Base-by-base conservation (phyloP, 2,888 invertebrate genomes). In the Achlya flavicornis region DNA sequence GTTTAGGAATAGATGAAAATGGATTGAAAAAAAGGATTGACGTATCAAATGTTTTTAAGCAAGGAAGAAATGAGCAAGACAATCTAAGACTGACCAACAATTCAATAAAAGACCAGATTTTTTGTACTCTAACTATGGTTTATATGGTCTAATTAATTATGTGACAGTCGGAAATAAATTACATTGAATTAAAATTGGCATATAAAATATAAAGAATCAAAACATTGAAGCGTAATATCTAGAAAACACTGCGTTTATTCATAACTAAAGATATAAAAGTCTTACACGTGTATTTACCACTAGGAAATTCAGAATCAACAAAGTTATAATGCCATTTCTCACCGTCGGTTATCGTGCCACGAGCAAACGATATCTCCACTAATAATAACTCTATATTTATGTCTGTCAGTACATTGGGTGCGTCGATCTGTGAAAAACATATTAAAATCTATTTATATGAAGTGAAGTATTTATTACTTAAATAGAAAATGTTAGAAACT, bases 331-430 rank as follows among this genome's bases (percentile, higher is more conserved):
- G 7, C 48, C 26, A 53, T 46, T 58, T 53, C 53, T 53, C 53
- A 53, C 53, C 53, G 53, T 3, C 19, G 38, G 63, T 58, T 58
- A 59, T 58, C 53, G 38, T 14, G 53, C 53, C 60, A 48, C 63
- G 59, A 58, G 59, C 53, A 53, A 68, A 64, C 71, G 71, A 68
- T 74, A 73, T 71, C 76, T 73, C 19, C 70, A 73, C 77, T 77
- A 79, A 77, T 77, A 79, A 73, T 78, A 79, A 73, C 69, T 63
- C 59, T 66, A 66, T 74, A 76, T 73, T 75, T 74, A 72, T 71
- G 72, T 72, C 70, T 69, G 73, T 71, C 67, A 57, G 68, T 70
- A 66, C 69, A 68, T 73, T 69, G 58, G 68, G 68, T 74, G 71
- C 76, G 77, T 67, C 75, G 70, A 71, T 71, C 72, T 41, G 11